phyloP scores from a whole-genome alignment of 2,113 vertebrate genomes.

The Caloenas nicobarica region DNA sequence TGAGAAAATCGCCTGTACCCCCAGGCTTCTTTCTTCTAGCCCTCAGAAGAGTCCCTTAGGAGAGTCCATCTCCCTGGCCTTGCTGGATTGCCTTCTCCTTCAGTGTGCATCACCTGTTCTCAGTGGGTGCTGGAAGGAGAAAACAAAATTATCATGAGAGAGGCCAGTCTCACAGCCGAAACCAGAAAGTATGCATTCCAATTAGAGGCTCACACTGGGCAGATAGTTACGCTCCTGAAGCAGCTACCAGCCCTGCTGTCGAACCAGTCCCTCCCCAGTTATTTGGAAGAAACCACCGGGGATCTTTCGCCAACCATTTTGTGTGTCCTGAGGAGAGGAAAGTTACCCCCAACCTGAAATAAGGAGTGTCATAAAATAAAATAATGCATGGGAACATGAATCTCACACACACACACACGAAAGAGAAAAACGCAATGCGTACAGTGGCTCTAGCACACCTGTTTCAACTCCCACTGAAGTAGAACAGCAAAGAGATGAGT shows the following conservation, averaged over 20 bases:
- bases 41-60: not conserved
- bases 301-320: not conserved
- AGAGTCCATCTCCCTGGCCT: not conserved
- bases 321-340: not conserved
- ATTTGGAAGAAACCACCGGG: not conserved
- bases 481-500: not conserved
- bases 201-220: not conserved
- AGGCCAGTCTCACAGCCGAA: not conserved
- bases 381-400: not conserved
- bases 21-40: not conserved
- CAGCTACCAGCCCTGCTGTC: not conserved
- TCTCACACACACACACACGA: not conserved
- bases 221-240: not conserved
- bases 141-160: not conserved
- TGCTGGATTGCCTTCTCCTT: not conserved
- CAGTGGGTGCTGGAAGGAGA: not conserved
- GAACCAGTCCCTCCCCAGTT: not conserved
- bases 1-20: not conserved
- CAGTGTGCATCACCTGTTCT: not conserved
- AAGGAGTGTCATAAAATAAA: not conserved
- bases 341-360: not conserved
- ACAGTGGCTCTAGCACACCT: slow-evolving; percentile 15
- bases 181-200: not conserved
- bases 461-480: not conserved
- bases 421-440: not conserved